phyloP scores from a whole-genome alignment of 2,888 invertebrate genomes.

The Lingula anatina region DNA sequence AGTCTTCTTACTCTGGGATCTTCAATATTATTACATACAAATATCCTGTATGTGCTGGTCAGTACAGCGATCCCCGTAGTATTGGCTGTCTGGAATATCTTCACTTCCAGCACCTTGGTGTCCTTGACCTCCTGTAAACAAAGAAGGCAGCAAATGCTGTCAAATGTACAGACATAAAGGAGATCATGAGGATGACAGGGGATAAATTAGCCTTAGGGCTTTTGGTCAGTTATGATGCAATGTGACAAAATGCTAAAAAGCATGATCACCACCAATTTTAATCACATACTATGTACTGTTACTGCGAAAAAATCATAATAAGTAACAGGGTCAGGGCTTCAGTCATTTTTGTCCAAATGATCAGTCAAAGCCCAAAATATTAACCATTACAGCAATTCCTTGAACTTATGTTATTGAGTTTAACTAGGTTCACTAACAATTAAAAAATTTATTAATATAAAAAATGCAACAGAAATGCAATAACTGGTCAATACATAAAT shows the following conservation, averaged over 20 bases:
- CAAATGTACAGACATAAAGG: neutral
- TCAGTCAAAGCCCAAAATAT: too few relatives aligned
- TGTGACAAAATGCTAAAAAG: neutral
- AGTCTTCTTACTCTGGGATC: conserved; percentile 68
- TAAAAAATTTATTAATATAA: too few relatives aligned
- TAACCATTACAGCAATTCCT: too few relatives aligned
- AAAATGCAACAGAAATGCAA: too few relatives aligned
- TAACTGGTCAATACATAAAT: too few relatives aligned
- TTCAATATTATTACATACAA: conserved; percentile 77
- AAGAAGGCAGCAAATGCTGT: neutral
- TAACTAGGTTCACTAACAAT: too few relatives aligned
- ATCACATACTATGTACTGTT: too few relatives aligned
- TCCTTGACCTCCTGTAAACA: conserved; percentile 73
- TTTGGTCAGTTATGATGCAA: neutral
- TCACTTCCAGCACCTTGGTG: conserved; percentile 78
- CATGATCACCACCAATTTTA: neutral
- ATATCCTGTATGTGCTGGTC: conserved; percentile 79
- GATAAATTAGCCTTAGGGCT: neutral
- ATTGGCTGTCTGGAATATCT: conserved; percentile 71
- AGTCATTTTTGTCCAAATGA: too few relatives aligned
- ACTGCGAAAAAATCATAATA: too few relatives aligned
- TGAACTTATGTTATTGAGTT: too few relatives aligned
- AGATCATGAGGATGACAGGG: neutral
- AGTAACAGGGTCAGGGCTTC: too few relatives aligned
- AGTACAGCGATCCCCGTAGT: conserved; percentile 88